These are phyloP conservation scores for Euwallacea fornicatus DNA, from an alignment of 1,140 invertebrate genomes.

Conservation along the genomic window DNA sequence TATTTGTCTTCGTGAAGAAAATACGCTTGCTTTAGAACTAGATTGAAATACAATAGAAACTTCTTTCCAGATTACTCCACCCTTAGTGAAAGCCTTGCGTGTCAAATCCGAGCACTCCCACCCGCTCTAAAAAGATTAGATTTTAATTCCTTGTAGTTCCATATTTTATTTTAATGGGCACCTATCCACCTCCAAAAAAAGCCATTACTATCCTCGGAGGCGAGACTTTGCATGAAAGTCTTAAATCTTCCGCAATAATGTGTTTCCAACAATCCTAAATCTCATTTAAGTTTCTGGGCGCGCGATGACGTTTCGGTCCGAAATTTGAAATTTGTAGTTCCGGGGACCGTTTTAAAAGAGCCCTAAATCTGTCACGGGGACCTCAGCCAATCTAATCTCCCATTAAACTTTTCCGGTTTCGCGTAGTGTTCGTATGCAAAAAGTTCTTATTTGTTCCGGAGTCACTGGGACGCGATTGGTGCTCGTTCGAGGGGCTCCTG, in stretches of 20 bases:
- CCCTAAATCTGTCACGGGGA: constrained; percentile 23
- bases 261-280: constrained; percentile 17
- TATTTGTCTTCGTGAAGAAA: no score
- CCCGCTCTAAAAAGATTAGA: constrained; percentile 31
- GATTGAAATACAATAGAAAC: no score
- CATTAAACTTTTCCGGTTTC: constrained; percentile 32
- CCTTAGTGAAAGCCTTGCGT: constrained; percentile 12
- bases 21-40: no score
- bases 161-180: constrained; percentile 22
- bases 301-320: constrained; percentile 18
- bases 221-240: constrained; percentile 15
- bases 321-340: constrained; percentile 28
- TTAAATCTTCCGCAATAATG: constrained; percentile 19
- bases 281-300: constrained; percentile 21
- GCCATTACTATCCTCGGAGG: neutral
- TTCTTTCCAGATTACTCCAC: neutral
- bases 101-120: constrained; percentile 14
- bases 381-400: constrained; percentile 28
- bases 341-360: constrained; percentile 23
- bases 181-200: constrained; percentile 8
- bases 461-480: constrained; percentile 22
- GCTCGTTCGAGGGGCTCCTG: neutral
- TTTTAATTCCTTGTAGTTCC: constrained; percentile 34
- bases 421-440: constrained; percentile 15
- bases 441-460: constrained; percentile 27